phyloP scores from a whole-genome alignment of 2,797 vertebrate species.

The Brachymystax lenok region DNA sequence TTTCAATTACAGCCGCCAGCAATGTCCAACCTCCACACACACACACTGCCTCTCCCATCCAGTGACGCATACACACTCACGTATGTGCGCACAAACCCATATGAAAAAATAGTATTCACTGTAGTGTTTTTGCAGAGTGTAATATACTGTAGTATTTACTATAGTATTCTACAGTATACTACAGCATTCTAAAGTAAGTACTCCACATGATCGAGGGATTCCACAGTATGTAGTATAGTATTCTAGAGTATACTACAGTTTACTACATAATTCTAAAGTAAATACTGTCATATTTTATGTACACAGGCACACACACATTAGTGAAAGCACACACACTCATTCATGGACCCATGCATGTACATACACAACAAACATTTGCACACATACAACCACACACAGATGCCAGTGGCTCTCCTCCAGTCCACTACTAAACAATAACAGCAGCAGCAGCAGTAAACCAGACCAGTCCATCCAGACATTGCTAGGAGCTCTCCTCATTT shows the following conservation, averaged over 20 bases:
- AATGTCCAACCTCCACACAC: conserved; percentile 6
- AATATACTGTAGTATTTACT: too few species aligned
- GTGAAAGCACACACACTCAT: background rate
- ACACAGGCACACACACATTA: background rate
- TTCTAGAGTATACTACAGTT: too few species aligned
- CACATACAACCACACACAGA: conserved; percentile 52
- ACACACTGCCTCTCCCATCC: conserved; percentile 11
- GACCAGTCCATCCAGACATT: background rate
- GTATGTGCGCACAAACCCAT: background rate
- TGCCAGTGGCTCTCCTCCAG: conserved; percentile 47
- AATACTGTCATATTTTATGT: background rate
- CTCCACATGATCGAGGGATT: too few species aligned
- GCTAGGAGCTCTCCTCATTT: background rate
- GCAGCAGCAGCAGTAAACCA: background rate
- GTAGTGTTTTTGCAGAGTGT: too few species aligned
- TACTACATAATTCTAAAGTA: too few species aligned
- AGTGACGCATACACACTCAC: conserved; percentile 26
- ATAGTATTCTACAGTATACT: too few species aligned
- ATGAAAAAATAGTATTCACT: background rate
- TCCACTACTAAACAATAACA: background rate
- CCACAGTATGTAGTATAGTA: too few species aligned
- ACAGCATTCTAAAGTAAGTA: too few species aligned
- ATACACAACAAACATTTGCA: conserved; percentile 33
- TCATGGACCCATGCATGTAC: background rate
- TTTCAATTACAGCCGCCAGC: conserved; percentile 55